Evolutionary conservation across 2,888 invertebrate genomes (phyloP), one percentile per base, ranked within the genome.

Genomic region (Rhopalosiphum nymphaeae): DNA sequence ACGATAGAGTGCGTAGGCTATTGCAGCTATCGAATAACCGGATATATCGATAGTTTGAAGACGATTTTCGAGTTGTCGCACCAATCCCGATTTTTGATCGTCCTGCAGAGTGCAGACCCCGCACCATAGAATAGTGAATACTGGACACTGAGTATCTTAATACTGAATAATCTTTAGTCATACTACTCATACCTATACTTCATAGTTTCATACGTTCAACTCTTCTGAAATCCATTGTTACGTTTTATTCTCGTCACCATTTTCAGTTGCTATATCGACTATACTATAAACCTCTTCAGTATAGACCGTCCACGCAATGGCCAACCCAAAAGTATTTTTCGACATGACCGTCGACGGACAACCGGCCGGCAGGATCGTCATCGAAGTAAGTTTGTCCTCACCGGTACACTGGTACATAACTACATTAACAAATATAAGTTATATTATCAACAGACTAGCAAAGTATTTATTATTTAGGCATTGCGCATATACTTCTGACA

Each of bases 271-370:
- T 88, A 53, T 53, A 1, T 46, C n/a, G 5, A 29, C 86, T 29
- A 29, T 46, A 13, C n/a, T n/a, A n/a, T n/a, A n/a, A n/a, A n/a
- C 26, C 86, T 46, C n/a, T 29, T 44, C 21, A 42, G n/a, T 86
- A 7, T 21, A 9, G 46, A 86, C 44, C 46, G 29, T 11, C 44
- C 21, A 10, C 49, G 26, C 42, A 98, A 97, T 97, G 87, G 86
- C 85, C 96, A 97, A 98, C 95, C 98, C 98, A 96, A 97, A 97
- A 96, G 98, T 98, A 95, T 99, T 97, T 96, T 98, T 99, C 95
- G 99, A 99, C 96, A 98, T 99, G 96, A 96, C 97, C 95, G 98
- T 98, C 95, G 98, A 98, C 96, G 97, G 97, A 95, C 96, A 97
- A 95, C 96, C 97, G 90, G 96, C 98, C 95, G 99, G 99, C 95